Conservation (phyloP, 2,888 invertebrate genomes). For the Troides oblongomaculatus region DNA sequence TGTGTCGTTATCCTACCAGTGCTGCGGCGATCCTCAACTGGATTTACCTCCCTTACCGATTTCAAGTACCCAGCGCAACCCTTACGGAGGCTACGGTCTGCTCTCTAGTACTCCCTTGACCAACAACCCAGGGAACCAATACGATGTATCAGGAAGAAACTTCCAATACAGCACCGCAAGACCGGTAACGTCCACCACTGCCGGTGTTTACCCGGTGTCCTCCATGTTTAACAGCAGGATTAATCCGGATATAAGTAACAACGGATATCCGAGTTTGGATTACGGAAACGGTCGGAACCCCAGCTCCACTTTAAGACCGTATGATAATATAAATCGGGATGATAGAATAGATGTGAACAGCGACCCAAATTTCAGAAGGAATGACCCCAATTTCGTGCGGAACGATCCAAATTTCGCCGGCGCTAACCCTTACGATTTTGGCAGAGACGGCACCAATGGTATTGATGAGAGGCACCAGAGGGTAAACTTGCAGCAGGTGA, state of each 20-base stretch:
- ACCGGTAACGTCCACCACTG: constrained; percentile 48
- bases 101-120: constrained; percentile 62
- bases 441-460: constrained; percentile 59
- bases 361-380: constrained; percentile 69
- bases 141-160: constrained; percentile 52
- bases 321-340: constrained; percentile 61
- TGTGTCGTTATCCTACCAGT: constrained; percentile 40
- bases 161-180: constrained; percentile 62
- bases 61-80: constrained; percentile 55
- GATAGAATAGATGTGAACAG: constrained; percentile 71
- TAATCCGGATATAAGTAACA: constrained; percentile 72
- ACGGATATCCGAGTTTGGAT: constrained; percentile 65
- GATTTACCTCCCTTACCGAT: constrained; percentile 77
- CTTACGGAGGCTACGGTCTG: constrained; percentile 58
- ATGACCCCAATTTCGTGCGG: constrained; percentile 76
- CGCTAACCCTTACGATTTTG: constrained; percentile 67
- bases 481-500: constrained; percentile 69
- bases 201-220: constrained; percentile 60
- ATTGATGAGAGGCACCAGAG: constrained; percentile 69
- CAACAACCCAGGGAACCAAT: constrained; percentile 69
- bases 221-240: constrained; percentile 58
- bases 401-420: constrained; percentile 70
- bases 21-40: constrained; percentile 65
- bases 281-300: constrained; percentile 57
- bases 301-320: constrained; percentile 54